Evolutionary conservation across 2,113 vertebrate genomes (phyloP).

Genomic region (Apteryx mantelli): DNA sequence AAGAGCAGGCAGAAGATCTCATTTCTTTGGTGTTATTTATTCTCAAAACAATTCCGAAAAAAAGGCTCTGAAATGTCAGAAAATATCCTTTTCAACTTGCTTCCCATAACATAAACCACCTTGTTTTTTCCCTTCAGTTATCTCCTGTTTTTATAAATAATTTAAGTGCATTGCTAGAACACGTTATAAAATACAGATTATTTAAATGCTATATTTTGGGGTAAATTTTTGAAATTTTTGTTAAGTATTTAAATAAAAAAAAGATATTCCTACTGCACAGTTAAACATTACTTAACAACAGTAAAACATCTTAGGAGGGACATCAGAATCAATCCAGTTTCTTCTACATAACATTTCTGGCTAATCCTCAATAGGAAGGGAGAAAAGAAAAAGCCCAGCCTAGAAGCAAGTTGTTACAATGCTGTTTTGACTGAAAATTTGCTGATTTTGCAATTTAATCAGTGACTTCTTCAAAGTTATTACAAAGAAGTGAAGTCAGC

Average conservation of each 20-base stretch:
- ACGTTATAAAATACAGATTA: not conserved
- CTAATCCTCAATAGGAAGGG: not conserved
- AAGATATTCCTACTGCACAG: not conserved
- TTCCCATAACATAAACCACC: not conserved
- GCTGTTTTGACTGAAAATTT: conserved; percentile 25
- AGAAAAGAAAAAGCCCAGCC: not conserved
- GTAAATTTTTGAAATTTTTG: not conserved
- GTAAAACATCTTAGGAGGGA: not conserved
- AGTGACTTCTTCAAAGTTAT: not conserved
- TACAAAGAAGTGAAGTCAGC: conserved; percentile 49
- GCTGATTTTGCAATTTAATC: conserved; percentile 10
- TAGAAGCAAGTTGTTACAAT: not conserved
- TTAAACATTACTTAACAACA: not conserved
- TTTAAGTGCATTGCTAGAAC: not conserved
- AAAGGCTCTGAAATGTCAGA: not conserved
- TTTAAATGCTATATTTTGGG: not conserved
- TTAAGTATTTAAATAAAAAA: not conserved
- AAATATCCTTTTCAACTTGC: not conserved
- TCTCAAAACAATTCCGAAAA: not conserved
- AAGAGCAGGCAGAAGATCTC: not conserved
- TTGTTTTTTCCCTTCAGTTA: not conserved
- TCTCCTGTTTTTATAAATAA: not conserved
- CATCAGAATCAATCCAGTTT: not conserved
- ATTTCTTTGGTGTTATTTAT: not conserved
- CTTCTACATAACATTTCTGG: not conserved